Evolutionary conservation across 2,113 vertebrate species (phyloP), one percentile per base, ranked within the genome.

Genomic region (Tinamus guttatus): DNA sequence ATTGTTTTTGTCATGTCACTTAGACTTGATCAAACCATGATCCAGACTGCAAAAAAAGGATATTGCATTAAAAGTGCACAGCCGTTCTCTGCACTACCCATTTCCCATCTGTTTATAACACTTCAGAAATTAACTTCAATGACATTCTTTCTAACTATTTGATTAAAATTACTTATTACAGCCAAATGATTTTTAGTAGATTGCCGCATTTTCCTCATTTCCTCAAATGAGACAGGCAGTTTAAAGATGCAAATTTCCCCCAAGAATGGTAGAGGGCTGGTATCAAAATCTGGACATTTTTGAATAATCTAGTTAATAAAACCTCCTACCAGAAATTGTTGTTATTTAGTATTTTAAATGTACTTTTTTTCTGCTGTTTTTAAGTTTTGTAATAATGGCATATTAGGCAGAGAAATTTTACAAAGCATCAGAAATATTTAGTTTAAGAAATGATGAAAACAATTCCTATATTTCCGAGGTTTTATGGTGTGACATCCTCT

Each of bases 141-240:
- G 86, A 73, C 56, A 83, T 96, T 96, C 60, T 94, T 62, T 81
- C 80, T 87, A 84, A 92, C 67, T 95, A 32, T 92, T 97, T 91
- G 91, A 93, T 96, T 96, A 95, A 96, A 97, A 97, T 91, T 79
- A 96, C 91, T 87, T 90, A 83, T 75, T 94, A 47, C 36, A 88
- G 69, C 80, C 81, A 92, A 95, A 88, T 43, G 60, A 96, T 93
- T 93, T 96, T 87, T 85, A 97, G 95, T 80, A 93, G 86, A 94
- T 96, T 85, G 92, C 93, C 90, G 27, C 27, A 36, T 78, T 94
- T 92, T 76, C 91, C 80, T 96, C 77, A 81, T 88, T 91, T 94
- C 68, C 71, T 78, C 86, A 93, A 90, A 97, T 83, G 58, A 89
- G n/a, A 58, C 49, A 85, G 73, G 84, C 87, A 45, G 79, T 90